phyloP scores from a whole-genome alignment of 2,888 invertebrate species.

The Seladonia tumulorum region DNA sequence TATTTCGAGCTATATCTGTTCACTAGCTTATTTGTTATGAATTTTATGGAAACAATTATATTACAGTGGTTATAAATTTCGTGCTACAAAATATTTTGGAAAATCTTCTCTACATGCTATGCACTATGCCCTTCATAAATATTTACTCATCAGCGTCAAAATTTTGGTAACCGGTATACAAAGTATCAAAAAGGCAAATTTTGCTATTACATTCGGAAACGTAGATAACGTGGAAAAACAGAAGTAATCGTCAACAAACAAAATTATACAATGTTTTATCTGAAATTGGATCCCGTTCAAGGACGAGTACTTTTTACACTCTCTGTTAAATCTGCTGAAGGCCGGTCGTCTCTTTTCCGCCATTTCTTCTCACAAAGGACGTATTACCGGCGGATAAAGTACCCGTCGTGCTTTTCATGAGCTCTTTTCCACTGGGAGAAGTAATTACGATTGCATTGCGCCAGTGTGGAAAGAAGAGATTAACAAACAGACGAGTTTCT shows the following conservation, averaged over 20 bases:
- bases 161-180: too few relatives aligned
- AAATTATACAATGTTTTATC: background rate
- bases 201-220: too few relatives aligned
- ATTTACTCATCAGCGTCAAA: too few relatives aligned
- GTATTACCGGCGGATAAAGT: constrained; percentile 56
- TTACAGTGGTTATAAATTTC: too few relatives aligned
- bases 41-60: too few relatives aligned
- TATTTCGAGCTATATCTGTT: too few relatives aligned
- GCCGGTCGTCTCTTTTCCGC: constrained; percentile 25
- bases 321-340: constrained; percentile 26
- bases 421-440: constrained; percentile 30
- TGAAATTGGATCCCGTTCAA: constrained; percentile 26
- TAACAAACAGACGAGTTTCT: constrained; percentile 49
- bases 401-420: constrained; percentile 41
- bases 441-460: constrained; percentile 54
- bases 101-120: too few relatives aligned
- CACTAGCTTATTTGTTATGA: too few relatives aligned
- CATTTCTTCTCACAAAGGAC: constrained; percentile 52
- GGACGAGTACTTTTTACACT: constrained; percentile 15
- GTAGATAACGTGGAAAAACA: background rate
- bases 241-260: background rate
- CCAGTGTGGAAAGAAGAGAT: constrained; percentile 36
- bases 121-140: too few relatives aligned
- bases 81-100: too few relatives aligned
- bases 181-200: too few relatives aligned